phyloP scores from a whole-genome alignment of 35 echinoderm and acorn worm genomes.

The Eucidaris tribuloides region DNA sequence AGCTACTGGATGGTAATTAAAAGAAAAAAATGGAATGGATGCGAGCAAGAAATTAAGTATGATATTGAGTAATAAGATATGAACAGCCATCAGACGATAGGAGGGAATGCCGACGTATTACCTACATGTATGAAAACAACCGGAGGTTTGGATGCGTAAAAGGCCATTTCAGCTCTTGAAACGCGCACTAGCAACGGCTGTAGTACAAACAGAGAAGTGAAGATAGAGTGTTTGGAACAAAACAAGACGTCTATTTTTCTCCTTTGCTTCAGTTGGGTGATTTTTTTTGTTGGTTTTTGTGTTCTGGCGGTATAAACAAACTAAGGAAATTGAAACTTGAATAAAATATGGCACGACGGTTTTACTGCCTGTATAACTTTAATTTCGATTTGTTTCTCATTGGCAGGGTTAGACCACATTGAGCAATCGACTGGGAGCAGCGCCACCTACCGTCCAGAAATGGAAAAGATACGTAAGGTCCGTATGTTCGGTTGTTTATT shows the following conservation, averaged over 20 bases:
- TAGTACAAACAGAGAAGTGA: constrained; percentile 66
- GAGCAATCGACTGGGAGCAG: constrained; percentile 30
- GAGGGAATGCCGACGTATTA: constrained; percentile 55
- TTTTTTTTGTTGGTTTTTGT: too few species aligned
- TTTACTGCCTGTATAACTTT: too few species aligned
- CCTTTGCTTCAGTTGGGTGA: too few species aligned
- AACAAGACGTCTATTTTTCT: too few species aligned
- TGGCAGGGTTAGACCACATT: constrained; percentile 10
- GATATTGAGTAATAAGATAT: constrained; percentile 22
- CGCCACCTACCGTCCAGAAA: neutral
- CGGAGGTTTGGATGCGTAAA: constrained; percentile 99
- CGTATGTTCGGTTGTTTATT: too few species aligned
- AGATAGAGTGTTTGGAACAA: constrained; percentile 51
- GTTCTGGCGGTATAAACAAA: too few species aligned
- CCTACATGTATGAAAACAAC: constrained; percentile 98
- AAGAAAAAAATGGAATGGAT: neutral
- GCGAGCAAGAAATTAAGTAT: neutral
- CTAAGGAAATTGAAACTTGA: too few species aligned
- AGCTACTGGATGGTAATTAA: neutral
- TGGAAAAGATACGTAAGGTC: too few species aligned
- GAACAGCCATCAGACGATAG: neutral
- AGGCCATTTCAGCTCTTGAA: constrained; percentile 99
- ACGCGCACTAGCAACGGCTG: constrained; percentile 98
- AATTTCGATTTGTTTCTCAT: neutral
- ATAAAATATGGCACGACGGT: too few species aligned